phyloP scores from a whole-genome alignment of 2,888 invertebrate genomes.

The Torymus auratus region DNA sequence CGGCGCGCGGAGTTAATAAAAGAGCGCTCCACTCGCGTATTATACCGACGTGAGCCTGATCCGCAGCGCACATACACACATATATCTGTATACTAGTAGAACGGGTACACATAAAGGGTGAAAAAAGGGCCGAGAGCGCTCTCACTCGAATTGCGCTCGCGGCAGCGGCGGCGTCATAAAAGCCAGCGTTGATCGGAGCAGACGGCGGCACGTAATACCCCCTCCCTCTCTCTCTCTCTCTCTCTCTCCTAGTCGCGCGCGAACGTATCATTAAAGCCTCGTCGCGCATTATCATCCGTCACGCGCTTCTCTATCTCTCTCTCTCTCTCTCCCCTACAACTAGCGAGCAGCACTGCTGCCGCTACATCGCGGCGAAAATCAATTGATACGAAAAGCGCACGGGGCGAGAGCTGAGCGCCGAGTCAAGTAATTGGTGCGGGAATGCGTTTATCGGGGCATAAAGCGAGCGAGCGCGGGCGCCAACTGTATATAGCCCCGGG shows the following conservation, averaged over 20 bases:
- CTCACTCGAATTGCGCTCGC: slow-evolving; percentile 23
- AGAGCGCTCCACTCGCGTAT: neutral
- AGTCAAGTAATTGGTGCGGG: slow-evolving; percentile 72
- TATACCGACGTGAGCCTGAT: too few species aligned
- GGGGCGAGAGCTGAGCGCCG: slow-evolving; percentile 57
- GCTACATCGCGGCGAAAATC: slow-evolving; percentile 67
- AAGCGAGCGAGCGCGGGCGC: slow-evolving; percentile 66
- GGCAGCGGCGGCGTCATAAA: slow-evolving; percentile 37
- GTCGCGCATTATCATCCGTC: slow-evolving; percentile 54
- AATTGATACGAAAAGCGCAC: slow-evolving; percentile 71
- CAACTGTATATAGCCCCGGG: slow-evolving; percentile 10
- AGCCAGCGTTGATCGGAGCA: slow-evolving; percentile 44
- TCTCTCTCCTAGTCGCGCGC: neutral
- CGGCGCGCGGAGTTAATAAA: slow-evolving; percentile 31
- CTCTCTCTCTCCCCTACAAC: too few species aligned
- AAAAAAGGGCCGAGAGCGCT: slow-evolving; percentile 30
- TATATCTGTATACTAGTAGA: too few species aligned
- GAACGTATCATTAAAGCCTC: slow-evolving; percentile 37
- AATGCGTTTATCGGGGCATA: slow-evolving; percentile 73
- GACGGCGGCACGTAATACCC: slow-evolving; percentile 23
- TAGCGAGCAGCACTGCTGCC: too few species aligned
- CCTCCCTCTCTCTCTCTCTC: too few species aligned
- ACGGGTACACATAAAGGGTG: slow-evolving; percentile 1
- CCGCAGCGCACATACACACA: too few species aligned
- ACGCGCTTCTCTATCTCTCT: neutral